A percentile compares a stretch with the other conserved stretches of the same genome.
phyloP scores from a whole-genome alignment of 2,797 vertebrate genomes.

The Chiroxiphia lanceolata region DNA sequence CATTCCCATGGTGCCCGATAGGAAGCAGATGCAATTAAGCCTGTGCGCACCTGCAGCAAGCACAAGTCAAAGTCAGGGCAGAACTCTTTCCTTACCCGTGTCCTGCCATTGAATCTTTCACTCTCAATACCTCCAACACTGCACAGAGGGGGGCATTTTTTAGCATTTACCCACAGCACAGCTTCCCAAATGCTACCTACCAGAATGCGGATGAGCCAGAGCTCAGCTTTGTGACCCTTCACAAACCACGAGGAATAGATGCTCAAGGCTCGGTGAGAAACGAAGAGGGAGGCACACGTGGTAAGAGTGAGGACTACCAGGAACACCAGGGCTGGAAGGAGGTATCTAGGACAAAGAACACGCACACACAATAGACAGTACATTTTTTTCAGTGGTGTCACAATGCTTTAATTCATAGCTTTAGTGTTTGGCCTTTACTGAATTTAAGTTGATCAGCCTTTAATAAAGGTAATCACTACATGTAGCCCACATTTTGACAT shows the following conservation, averaged over 20 bases:
- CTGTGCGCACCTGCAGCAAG: background rate
- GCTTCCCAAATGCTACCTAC: constrained; percentile 66
- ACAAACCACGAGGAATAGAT: constrained; percentile 73
- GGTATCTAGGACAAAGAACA: constrained; percentile 64
- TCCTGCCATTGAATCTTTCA: background rate
- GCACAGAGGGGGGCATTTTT: background rate
- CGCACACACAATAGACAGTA: background rate
- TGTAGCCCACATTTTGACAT: background rate
- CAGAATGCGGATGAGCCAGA: constrained; percentile 81
- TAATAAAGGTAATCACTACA: constrained; percentile 26
- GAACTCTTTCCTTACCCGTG: background rate
- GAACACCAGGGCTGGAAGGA: constrained; percentile 73
- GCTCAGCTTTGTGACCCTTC: constrained; percentile 73
- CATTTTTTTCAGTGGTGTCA: background rate
- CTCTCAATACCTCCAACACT: background rate
- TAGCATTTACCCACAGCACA: background rate
- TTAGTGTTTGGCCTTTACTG: background rate
- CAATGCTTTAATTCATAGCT: background rate
- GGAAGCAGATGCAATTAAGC: background rate
- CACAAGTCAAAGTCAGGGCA: background rate
- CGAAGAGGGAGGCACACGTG: constrained; percentile 66
- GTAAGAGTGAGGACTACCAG: constrained; percentile 73
- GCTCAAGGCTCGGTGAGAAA: constrained; percentile 65
- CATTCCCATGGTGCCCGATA: background rate
- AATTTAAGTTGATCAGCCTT: background rate